Evolutionary conservation across 2,797 vertebrate genomes (phyloP), one percentile per base, ranked within the genome.

Genomic region (Phoebastria nigripes): DNA sequence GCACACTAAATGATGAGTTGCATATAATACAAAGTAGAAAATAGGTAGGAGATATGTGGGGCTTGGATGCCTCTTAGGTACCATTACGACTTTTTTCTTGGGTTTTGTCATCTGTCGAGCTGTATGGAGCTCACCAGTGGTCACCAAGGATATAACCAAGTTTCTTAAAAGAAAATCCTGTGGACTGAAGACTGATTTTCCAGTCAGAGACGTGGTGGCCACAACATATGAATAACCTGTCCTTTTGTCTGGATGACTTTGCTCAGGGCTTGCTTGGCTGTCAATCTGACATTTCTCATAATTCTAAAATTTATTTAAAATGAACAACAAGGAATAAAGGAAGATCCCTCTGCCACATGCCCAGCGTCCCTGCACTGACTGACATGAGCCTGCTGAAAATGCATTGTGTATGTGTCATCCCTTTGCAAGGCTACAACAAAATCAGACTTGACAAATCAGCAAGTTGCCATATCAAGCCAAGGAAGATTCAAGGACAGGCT

Each of bases 331-430:
- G n/a, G 44, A 78, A 37, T 19, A 42, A 61, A 69, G 41, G 52
- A 71, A 62, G 29, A 52, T 51, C 11, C 11, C 12, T 82, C 7
- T 76, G 46, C 33, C 0, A 0, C 2, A 2, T n/a, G 35, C 66
- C 56, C 72, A 67, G 29, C 3, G 0, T 29, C 51, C 20, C 33
- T 65, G 6, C 47, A 14, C 20, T 49, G 51, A 15, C 46, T 87
- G 78, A 54, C 22, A 20, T 3, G 24, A 71, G 29, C 41, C 52
- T 58, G 46, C 19, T 78, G 88, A 56, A 91, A 58, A 59, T 7
- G 26, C 29, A 11, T 8, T 26, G 26, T n/a, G 26, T 15, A 6
- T 20, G 12, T 51, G 62, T 59, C 70, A 65, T 29, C 46, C 42
- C 33, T 15, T 13, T 19, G 62, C 63, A 44, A 52, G 9, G 20